A percentile compares a stretch with the other conserved stretches of the same genome.
These are phyloP conservation scores for Ptyas mucosa DNA, from an alignment of 2,113 vertebrate genomes.

Conservation along the genomic window DNA sequence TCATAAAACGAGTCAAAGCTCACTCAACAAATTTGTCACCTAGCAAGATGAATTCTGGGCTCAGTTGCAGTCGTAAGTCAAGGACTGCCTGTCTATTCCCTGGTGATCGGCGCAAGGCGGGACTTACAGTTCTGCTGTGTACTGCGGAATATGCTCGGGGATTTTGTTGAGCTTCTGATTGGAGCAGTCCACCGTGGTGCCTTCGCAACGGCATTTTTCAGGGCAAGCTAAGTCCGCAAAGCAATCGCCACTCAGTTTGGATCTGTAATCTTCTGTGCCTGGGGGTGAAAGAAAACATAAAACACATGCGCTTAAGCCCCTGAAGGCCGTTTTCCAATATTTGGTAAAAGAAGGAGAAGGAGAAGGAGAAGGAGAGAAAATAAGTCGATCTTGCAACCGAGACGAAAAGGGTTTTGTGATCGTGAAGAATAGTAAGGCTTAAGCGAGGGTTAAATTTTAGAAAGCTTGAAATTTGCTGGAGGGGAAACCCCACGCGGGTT, in stretches of 20 bases:
- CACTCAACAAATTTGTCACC: not conserved
- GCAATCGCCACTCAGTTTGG: constrained; percentile 95
- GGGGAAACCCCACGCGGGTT: constrained; percentile 68
- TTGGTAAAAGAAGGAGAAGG: not conserved
- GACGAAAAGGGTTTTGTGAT: constrained; percentile 52
- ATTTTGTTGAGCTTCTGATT: constrained; percentile 95
- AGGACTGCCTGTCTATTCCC: not conserved
- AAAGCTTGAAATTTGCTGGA: constrained; percentile 67
- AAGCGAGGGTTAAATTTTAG: constrained; percentile 72
- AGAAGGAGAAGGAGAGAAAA: constrained; percentile 18
- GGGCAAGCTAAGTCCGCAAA: constrained; percentile 96
- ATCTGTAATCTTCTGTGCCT: constrained; percentile 98
- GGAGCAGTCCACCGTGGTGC: constrained; percentile 96
- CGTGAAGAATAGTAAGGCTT: constrained; percentile 65
- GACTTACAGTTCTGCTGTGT: constrained; percentile 96
- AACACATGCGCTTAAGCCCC: constrained; percentile 39
- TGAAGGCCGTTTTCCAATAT: not conserved
- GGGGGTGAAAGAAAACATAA: constrained; percentile 66
- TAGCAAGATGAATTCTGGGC: not conserved
- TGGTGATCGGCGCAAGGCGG: not conserved
- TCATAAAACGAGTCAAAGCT: not conserved
- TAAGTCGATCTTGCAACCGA: constrained; percentile 57
- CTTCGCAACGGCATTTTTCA: constrained; percentile 96
- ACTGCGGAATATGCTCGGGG: constrained; percentile 95
- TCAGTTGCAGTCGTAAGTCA: not conserved